Evolutionary conservation across 2,888 invertebrate species (phyloP).

Genomic region (Lumbricus terrestris): DNA sequence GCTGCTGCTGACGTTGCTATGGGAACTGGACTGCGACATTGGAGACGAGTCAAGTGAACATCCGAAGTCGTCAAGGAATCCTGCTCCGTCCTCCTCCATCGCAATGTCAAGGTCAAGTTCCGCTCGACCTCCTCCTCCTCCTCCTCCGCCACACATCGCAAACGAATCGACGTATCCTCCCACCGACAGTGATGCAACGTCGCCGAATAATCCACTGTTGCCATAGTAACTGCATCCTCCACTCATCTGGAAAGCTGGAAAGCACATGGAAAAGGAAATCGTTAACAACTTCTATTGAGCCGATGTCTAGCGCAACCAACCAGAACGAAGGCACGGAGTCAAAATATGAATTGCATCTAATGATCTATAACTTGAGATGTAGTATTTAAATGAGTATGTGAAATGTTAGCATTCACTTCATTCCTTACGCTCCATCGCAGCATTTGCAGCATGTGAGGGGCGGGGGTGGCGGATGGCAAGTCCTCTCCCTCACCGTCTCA

Average conservation of each 20-base stretch:
- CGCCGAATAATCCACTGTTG: too few relatives aligned
- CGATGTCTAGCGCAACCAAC: too few relatives aligned
- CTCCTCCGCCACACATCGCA: neutral
- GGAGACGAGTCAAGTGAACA: neutral
- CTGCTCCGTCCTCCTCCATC: neutral
- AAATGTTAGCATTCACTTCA: too few relatives aligned
- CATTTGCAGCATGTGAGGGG: too few relatives aligned
- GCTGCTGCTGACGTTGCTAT: neutral
- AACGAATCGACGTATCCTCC: neutral
- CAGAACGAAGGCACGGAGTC: too few relatives aligned
- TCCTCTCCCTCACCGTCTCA: too few relatives aligned
- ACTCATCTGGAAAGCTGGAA: neutral
- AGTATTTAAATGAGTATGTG: too few relatives aligned
- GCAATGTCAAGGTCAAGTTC: neutral
- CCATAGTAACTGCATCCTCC: neutral
- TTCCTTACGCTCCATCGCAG: too few relatives aligned
- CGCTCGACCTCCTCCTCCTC: neutral
- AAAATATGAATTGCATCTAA: too few relatives aligned
- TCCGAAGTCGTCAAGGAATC: neutral
- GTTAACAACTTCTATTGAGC: too few relatives aligned
- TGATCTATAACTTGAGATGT: too few relatives aligned
- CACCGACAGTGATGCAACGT: neutral
- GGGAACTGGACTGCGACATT: neutral
- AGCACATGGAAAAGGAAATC: neutral
- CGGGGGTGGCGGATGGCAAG: too few relatives aligned